A percentile compares a stretch with the other conserved stretches of the same genome.
Conservation (phyloP, 1,140 invertebrate species). For the Drosophila kepulauana region DNA sequence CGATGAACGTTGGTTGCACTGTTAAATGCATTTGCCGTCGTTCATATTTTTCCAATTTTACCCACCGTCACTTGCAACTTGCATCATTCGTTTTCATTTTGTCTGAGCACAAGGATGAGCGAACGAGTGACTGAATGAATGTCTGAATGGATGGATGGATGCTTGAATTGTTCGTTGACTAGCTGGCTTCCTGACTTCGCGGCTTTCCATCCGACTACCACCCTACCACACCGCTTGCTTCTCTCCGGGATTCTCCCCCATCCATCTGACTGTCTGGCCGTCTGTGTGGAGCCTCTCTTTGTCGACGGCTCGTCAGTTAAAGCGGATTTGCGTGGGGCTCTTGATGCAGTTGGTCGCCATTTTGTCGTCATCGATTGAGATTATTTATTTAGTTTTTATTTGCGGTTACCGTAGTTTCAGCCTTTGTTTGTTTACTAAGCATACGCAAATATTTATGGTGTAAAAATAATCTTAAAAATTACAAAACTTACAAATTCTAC, state of each 20-base stretch:
- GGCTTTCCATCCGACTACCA: constrained; percentile 24
- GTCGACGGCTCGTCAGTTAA: no score
- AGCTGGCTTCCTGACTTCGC: constrained; percentile 35
- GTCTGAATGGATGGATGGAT: constrained; percentile 42
- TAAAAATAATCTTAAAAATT: no score
- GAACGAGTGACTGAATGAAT: constrained; percentile 51
- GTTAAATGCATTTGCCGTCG: constrained; percentile 44
- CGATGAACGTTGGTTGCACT: constrained; percentile 1
- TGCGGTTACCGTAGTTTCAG: no score
- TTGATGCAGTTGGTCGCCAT: constrained; percentile 15
- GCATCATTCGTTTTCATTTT: constrained; percentile 65
- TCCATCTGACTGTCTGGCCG: constrained; percentile 18
- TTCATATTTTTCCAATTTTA: constrained; percentile 40
- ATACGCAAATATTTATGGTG: no score
- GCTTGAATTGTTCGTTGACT: constrained; percentile 30
- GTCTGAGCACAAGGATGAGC: constrained; percentile 47
- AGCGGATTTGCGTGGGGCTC: constrained; percentile 48
- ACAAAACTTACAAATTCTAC: no score
- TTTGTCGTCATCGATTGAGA: no score
- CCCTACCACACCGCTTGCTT: no score
- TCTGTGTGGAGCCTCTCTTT: constrained; percentile 15
- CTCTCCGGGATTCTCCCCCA: not conserved
- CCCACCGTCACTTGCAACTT: constrained; percentile 46
- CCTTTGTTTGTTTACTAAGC: no score
- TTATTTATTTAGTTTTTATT: no score